These are phyloP conservation scores for Heteropelma amictum DNA, from an alignment of 2,888 invertebrate genomes.

Conservation along the genomic window DNA sequence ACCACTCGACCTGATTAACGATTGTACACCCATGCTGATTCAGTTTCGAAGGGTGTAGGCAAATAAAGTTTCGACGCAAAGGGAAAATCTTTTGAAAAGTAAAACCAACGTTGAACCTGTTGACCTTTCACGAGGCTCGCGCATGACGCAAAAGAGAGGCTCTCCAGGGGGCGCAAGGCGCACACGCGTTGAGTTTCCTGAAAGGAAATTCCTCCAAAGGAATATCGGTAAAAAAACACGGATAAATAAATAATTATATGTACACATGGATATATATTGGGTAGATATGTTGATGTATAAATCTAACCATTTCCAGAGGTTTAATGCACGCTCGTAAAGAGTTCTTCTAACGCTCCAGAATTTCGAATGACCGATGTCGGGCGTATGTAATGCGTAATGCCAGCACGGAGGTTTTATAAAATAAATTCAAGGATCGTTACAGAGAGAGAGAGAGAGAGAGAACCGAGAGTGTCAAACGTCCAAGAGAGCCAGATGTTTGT, in stretches of 20 bases:
- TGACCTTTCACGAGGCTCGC: neutral
- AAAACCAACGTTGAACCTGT: neutral
- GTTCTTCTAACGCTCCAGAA: slow-evolving; percentile 36
- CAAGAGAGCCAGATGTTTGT: slow-evolving; percentile 17
- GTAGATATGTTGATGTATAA: neutral
- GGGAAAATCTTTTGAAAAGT: slow-evolving; percentile 1
- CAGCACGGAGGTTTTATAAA: slow-evolving; percentile 21
- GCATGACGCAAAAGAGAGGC: neutral
- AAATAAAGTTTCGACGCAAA: slow-evolving; percentile 3
- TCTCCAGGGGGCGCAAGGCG: neutral
- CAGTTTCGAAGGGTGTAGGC: neutral
- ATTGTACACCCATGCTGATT: neutral
- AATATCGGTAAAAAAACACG: neutral
- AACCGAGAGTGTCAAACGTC: neutral
- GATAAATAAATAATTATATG: neutral
- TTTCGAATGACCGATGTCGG: slow-evolving; percentile 9
- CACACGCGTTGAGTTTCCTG: slow-evolving; percentile 1
- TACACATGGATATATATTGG: neutral
- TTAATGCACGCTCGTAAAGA: slow-evolving; percentile 9
- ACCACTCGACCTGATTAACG: slow-evolving; percentile 23
- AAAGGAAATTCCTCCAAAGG: slow-evolving; percentile 10
- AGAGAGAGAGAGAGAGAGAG: neutral
- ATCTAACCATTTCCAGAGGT: neutral
- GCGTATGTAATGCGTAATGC: neutral
- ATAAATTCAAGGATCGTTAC: slow-evolving; percentile 43